These are phyloP conservation scores for Marronus borbonicus DNA, from an alignment of 2,888 invertebrate species.

Conservation along the genomic window DNA sequence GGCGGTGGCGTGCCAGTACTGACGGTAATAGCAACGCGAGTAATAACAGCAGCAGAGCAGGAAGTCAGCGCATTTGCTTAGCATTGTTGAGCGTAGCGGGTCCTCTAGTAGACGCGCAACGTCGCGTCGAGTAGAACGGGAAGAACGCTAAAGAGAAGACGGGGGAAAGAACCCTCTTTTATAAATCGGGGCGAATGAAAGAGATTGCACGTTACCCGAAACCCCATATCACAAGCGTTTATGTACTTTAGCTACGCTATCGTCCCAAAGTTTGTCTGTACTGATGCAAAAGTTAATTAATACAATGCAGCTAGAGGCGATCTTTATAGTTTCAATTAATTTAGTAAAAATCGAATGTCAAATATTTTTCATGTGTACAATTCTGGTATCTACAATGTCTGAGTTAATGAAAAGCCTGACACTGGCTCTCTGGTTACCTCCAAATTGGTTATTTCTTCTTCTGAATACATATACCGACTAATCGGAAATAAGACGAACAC, in stretches of 20 bases:
- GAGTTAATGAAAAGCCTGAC: no score
- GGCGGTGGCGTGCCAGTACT: not conserved
- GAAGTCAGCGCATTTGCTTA: constrained; percentile 34
- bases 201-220: constrained; percentile 33
- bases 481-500: no score
- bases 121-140: constrained; percentile 28
- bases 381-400: no score
- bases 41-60: constrained; percentile 6
- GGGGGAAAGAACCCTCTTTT: constrained; percentile 38
- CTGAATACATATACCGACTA: no score
- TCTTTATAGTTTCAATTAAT: no score
- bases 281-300: no score
- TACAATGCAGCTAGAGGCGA: no score
- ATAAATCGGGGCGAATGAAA: constrained; percentile 38
- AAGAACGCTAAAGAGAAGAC: constrained; percentile 29
- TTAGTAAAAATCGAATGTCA: no score
- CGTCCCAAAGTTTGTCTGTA: not conserved
- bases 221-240: not conserved
- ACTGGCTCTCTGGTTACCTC: no score
- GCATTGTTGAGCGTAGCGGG: constrained; percentile 31
- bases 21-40: constrained; percentile 8
- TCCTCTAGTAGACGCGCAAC: constrained; percentile 27
- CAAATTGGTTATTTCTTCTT: no score
- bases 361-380: no score
- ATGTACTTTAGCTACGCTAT: not conserved